Evolutionary conservation across 2,888 invertebrate species (phyloP).

Genomic region (Drosophila anomalipes): DNA sequence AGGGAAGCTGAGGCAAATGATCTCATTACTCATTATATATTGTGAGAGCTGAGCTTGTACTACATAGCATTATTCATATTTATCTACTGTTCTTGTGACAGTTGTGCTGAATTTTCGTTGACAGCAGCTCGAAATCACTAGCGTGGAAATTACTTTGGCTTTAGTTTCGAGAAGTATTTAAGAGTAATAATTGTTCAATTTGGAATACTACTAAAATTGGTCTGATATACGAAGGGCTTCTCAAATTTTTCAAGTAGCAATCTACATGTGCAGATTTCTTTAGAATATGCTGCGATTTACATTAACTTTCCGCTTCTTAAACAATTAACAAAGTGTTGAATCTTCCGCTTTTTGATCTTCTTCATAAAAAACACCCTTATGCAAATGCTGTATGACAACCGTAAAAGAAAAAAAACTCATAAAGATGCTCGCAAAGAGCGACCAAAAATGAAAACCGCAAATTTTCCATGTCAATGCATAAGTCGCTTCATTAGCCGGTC

Average conservation of each 20-base stretch:
- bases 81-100: constrained; percentile 17
- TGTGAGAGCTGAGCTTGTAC: constrained; percentile 21
- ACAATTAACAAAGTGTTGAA: constrained; percentile 64
- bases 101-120: constrained; percentile 15
- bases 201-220: background rate
- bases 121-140: constrained; percentile 37
- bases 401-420: constrained; percentile 59
- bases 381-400: constrained; percentile 68
- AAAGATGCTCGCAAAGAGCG: background rate
- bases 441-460: constrained; percentile 58
- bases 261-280: background rate
- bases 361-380: constrained; percentile 36
- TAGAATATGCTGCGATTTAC: background rate
- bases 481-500: constrained; percentile 76
- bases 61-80: constrained; percentile 44
- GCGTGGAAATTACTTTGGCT: constrained; percentile 3
- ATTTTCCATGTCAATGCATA: constrained; percentile 82
- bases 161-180: background rate
- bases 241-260: background rate
- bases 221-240: background rate
- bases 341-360: constrained; percentile 24
- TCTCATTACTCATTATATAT: constrained; percentile 30
- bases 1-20: constrained; percentile 21
- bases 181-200: background rate
- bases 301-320: constrained; percentile 16